Conservation (phyloP, 2,797 vertebrate species). For the Cichlasoma orientale region DNA sequence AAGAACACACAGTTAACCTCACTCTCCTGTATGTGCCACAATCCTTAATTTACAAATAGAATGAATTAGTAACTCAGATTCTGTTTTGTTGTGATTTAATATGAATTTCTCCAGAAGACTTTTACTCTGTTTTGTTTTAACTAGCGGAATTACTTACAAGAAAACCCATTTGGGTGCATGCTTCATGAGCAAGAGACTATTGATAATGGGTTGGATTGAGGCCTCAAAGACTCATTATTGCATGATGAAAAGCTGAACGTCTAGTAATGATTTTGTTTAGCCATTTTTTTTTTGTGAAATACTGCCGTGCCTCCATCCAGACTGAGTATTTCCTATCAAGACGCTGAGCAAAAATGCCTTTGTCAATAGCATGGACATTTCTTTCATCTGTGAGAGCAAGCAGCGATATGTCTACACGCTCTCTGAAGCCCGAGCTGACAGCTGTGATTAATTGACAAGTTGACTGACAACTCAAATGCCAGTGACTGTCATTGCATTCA, state of each 20-base stretch:
- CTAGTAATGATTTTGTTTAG: slow-evolving; percentile 35
- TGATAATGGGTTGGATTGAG: neutral
- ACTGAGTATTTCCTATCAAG: slow-evolving; percentile 17
- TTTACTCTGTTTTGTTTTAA: slow-evolving; percentile 20
- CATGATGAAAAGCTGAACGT: slow-evolving; percentile 15
- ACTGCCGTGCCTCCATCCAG: neutral
- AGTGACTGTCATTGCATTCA: slow-evolving; percentile 42
- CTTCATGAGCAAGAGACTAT: slow-evolving; percentile 4
- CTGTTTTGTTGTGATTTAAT: neutral
- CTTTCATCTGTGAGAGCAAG: slow-evolving; percentile 20
- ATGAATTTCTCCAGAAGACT: neutral
- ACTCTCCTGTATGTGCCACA: neutral
- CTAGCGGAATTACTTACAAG: slow-evolving; percentile 10
- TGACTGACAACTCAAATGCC: slow-evolving; percentile 63
- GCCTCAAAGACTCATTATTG: neutral
- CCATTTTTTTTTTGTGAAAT: slow-evolving; percentile 14
- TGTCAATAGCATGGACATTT: slow-evolving; percentile 9
- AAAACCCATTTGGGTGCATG: neutral
- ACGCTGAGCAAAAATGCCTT: slow-evolving; percentile 4
- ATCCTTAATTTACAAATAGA: neutral
- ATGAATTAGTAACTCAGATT: slow-evolving; percentile 6
- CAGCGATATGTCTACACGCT: slow-evolving; percentile 28
- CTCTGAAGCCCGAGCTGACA: slow-evolving; percentile 22
- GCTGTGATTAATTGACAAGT: slow-evolving; percentile 60
- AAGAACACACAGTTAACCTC: slow-evolving; percentile 2